Percentiles rank a stretch among this genome's conserved stretches.
Conservation (phyloP, 2,888 invertebrate species). For the Spodoptera littoralis region DNA sequence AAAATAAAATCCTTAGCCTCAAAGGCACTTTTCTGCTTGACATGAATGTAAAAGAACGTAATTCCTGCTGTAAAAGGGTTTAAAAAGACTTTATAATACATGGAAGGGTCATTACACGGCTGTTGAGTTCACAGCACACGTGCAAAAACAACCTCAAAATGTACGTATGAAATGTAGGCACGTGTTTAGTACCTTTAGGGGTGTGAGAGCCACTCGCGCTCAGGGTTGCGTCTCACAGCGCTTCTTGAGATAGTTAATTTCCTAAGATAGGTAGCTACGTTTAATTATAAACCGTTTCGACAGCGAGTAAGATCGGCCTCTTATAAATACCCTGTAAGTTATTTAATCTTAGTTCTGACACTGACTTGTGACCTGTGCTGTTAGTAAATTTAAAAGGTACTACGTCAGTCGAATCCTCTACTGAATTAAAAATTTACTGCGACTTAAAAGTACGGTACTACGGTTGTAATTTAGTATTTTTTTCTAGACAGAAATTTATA, state of each 20-base stretch:
- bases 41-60: slow-evolving; percentile 77
- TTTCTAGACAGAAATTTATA: no score
- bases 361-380: no score
- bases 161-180: slow-evolving; percentile 58
- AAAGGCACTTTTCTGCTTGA: slow-evolving; percentile 78
- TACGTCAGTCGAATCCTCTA: no score
- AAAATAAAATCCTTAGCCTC: slow-evolving; percentile 68
- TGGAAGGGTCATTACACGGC: slow-evolving; percentile 82
- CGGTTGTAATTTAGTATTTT: no score
- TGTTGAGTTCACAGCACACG: slow-evolving; percentile 81
- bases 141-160: slow-evolving; percentile 77
- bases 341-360: background rate
- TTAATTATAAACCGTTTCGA: slow-evolving; percentile 31
- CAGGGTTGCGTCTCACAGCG: slow-evolving; percentile 39
- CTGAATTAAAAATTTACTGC: no score
- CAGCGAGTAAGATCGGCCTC: slow-evolving; percentile 9
- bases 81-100: slow-evolving; percentile 82
- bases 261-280: slow-evolving; percentile 40
- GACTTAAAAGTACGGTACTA: no score
- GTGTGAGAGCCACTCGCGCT: slow-evolving; percentile 52
- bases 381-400: no score
- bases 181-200: slow-evolving; percentile 51
- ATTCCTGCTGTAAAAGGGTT: slow-evolving; percentile 77
- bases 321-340: slow-evolving; percentile 6
- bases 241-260: slow-evolving; percentile 53